Conservation (phyloP, 37 sponge, comb jelly and placozoan species). For the Spongia lamella region DNA sequence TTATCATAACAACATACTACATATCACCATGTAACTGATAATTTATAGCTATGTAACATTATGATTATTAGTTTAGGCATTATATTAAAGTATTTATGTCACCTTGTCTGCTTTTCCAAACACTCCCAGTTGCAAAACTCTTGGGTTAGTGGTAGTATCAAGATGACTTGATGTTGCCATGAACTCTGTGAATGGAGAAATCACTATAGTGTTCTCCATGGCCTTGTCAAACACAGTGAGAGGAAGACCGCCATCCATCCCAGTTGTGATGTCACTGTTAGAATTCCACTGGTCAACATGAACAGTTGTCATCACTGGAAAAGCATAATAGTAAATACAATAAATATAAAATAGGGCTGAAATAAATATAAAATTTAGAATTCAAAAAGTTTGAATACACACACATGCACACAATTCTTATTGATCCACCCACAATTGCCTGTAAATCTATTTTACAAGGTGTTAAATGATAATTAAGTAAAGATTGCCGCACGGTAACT, state of each 20-base stretch:
- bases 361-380: not conserved
- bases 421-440: not conserved
- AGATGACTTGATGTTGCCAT: conserved; percentile 12
- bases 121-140: no score
- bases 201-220: no score
- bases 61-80: no score
- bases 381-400: not conserved
- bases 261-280: conserved; percentile 5
- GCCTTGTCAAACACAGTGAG: conserved; percentile 28
- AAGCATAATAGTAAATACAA: no score
- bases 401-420: not conserved
- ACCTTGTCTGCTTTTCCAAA: no score
- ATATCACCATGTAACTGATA: no score
- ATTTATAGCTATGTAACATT: no score
- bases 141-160: no score
- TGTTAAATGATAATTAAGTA: no score
- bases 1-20: no score
- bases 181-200: conserved; percentile 20
- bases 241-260: conserved; percentile 21
- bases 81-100: no score
- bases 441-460: not conserved
- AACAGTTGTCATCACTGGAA: conserved; percentile 21
- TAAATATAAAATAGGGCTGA: not conserved
- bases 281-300: not conserved
- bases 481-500: no score